phyloP scores from a whole-genome alignment of 2,113 vertebrate species.

The Willisornis vidua region DNA sequence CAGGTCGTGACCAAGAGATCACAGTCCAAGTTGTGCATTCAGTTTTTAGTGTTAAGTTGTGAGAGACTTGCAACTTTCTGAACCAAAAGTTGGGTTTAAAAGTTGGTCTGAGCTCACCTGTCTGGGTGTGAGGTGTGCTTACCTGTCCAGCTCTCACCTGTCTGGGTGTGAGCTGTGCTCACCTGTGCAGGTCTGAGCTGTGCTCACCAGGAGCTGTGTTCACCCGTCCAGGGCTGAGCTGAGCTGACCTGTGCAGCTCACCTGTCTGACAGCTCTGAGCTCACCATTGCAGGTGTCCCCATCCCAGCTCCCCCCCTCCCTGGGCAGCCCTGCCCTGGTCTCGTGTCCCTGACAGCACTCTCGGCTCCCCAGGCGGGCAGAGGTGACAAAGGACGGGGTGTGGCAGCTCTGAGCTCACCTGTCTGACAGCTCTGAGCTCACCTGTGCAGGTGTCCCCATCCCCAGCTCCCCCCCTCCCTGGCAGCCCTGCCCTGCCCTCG shows the following conservation, averaged over 20 bases:
- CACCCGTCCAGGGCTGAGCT: too few species aligned
- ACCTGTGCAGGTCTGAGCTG: too few species aligned
- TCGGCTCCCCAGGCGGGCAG: slow-evolving; percentile 73
- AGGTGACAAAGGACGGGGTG: slow-evolving; percentile 94
- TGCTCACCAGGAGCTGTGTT: too few species aligned
- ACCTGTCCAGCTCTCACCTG: too few species aligned
- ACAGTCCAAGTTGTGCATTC: rapidly evolving
- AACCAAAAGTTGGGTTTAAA: rapidly evolving
- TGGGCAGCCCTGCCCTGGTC: neutral
- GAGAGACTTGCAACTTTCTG: neutral
- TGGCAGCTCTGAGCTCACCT: slow-evolving; percentile 53
- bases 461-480: too few species aligned
- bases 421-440: neutral
- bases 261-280: neutral
- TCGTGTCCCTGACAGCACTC: rapidly evolving
- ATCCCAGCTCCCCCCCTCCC: too few species aligned
- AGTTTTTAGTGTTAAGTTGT: rapidly evolving
- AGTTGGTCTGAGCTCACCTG: rapidly evolving
- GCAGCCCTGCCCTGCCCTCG: neutral
- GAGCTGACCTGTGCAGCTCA: neutral
- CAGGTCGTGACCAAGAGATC: neutral
- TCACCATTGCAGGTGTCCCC: too few species aligned
- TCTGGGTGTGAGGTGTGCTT: neutral
- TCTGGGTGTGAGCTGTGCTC: too few species aligned
- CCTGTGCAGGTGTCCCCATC: too few species aligned